phyloP scores from a whole-genome alignment of 2,113 vertebrate species.

The Nyctereutes procyonoides region DNA sequence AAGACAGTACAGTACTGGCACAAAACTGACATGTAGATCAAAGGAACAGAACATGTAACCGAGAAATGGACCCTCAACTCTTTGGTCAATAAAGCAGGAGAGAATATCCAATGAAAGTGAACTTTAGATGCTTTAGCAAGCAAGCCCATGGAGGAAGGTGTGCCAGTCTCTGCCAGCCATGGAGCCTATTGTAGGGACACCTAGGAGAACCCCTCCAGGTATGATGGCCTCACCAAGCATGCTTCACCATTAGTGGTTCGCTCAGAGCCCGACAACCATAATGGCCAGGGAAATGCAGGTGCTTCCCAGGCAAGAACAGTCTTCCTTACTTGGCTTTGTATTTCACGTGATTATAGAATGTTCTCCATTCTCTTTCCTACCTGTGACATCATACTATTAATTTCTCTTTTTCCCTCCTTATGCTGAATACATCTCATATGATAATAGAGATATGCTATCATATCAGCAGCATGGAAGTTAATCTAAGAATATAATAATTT shows the following conservation, averaged over 20 bases:
- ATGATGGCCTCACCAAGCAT: not conserved
- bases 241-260: rapidly evolving
- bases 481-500: not conserved
- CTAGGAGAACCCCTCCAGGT: not conserved
- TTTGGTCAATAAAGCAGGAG: not conserved
- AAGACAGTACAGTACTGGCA: not conserved
- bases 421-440: not conserved
- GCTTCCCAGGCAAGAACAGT: not conserved
- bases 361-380: not conserved
- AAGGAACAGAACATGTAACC: not conserved
- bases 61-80: not conserved
- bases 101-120: not conserved
- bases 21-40: not conserved
- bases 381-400: not conserved
- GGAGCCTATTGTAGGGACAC: not conserved
- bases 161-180: not conserved
- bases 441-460: not conserved
- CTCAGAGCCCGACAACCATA: not conserved
- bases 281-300: not conserved
- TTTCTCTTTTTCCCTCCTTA: not conserved
- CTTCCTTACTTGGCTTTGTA: not conserved
- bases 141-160: not conserved
- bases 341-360: not conserved
- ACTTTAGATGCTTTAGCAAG: not conserved
- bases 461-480: not conserved